These are phyloP conservation scores for Leptothorax acervorum DNA, from an alignment of 2,888 invertebrate species.

Conservation along the genomic window DNA sequence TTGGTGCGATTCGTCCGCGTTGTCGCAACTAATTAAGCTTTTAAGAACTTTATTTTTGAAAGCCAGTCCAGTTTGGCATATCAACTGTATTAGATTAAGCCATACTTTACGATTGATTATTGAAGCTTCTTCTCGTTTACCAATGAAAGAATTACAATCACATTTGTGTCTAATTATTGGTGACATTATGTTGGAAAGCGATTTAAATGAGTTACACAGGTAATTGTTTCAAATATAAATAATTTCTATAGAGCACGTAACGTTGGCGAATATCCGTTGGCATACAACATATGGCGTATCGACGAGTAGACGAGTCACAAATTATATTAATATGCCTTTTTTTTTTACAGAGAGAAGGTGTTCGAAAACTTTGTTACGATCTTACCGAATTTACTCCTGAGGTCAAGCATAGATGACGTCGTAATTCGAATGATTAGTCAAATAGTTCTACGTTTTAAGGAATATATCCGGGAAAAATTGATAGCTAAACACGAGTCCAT, in stretches of 20 bases:
- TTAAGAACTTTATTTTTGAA: slow-evolving; percentile 79
- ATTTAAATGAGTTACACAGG: slow-evolving; percentile 83
- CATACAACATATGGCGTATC: neutral
- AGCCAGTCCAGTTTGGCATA: slow-evolving; percentile 79
- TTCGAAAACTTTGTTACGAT: slow-evolving; percentile 80
- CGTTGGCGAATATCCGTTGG: neutral
- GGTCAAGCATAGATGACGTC: slow-evolving; percentile 77
- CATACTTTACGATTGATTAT: slow-evolving; percentile 75
- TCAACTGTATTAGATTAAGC: slow-evolving; percentile 74
- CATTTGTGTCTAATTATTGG: slow-evolving; percentile 86
- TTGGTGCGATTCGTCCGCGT: slow-evolving; percentile 74
- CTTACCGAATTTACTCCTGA: slow-evolving; percentile 79
- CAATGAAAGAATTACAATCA: slow-evolving; percentile 79
- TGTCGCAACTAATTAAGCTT: slow-evolving; percentile 75
- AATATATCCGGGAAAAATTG: slow-evolving; percentile 79
- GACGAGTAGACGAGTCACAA: neutral
- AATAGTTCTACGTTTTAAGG: slow-evolving; percentile 78
- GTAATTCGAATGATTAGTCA: slow-evolving; percentile 80
- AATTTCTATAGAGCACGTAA: neutral
- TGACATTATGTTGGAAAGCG: slow-evolving; percentile 85
- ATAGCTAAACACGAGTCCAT: slow-evolving; percentile 77
- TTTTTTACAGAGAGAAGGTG: slow-evolving; percentile 73
- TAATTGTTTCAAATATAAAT: slow-evolving; percentile 61
- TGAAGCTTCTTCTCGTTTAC: slow-evolving; percentile 71
- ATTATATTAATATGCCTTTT: neutral